Evolutionary conservation across 2,888 invertebrate genomes (phyloP).

Genomic region (Willowsia nigromaculata): DNA sequence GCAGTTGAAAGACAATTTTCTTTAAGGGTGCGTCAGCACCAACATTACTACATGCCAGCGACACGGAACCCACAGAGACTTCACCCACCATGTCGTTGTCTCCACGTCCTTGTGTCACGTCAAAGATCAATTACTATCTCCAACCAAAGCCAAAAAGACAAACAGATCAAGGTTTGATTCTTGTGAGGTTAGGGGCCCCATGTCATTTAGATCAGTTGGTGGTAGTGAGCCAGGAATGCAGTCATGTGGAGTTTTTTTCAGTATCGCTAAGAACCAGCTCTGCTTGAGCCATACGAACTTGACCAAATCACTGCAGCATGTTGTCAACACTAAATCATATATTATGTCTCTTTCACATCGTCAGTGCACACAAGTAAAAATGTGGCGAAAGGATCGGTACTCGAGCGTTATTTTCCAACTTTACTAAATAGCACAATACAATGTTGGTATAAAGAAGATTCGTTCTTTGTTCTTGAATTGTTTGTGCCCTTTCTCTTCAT

Average conservation of each 20-base stretch:
- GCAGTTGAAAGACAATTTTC: constrained; percentile 20
- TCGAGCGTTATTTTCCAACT: neutral
- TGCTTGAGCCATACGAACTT: neutral
- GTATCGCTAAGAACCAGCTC: neutral
- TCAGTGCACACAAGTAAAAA: neutral
- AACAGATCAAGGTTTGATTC: neutral
- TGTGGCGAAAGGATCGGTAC: neutral
- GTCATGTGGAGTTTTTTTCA: neutral
- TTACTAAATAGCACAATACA: too few relatives aligned
- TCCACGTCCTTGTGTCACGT: constrained; percentile 54
- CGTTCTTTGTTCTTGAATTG: too few relatives aligned
- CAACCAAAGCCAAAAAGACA: constrained; percentile 51
- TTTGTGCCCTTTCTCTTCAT: too few relatives aligned
- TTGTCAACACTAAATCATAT: neutral
- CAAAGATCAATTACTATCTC: constrained; percentile 67
- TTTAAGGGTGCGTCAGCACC: constrained; percentile 58
- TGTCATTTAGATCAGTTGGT: neutral
- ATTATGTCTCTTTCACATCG: neutral
- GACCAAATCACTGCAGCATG: neutral
- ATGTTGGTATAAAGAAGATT: too few relatives aligned
- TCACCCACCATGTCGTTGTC: constrained; percentile 61
- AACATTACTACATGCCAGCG: constrained; percentile 63
- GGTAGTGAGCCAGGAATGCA: neutral
- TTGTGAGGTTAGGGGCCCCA: neutral
- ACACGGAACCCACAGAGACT: constrained; percentile 55